Evolutionary conservation across 2,888 invertebrate genomes (phyloP).

Genomic region (Brenthis hecate): DNA sequence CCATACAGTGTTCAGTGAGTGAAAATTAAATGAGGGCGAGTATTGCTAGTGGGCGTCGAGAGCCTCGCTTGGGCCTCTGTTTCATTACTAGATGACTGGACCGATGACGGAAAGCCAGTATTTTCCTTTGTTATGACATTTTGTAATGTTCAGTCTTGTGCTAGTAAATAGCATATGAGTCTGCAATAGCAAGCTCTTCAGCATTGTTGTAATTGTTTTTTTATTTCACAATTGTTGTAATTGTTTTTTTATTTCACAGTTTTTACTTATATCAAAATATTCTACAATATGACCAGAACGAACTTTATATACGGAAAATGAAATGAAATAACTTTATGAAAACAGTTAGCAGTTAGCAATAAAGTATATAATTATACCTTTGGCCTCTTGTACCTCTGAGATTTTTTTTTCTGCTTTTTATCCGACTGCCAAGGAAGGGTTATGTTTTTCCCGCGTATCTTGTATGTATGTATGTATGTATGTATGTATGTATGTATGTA

Average conservation of each 20-base stretch:
- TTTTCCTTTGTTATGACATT: constrained; percentile 63
- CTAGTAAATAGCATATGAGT: constrained; percentile 30
- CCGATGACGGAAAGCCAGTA: constrained; percentile 59
- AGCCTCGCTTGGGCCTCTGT: constrained; percentile 53
- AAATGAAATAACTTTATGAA: too few species aligned
- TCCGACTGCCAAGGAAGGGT: too few species aligned
- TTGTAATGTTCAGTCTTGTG: constrained; percentile 34
- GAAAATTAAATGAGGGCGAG: constrained; percentile 56
- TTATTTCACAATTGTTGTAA: background rate
- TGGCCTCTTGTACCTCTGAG: too few species aligned
- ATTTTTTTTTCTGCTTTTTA: too few species aligned
- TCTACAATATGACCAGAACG: background rate
- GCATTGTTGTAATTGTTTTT: background rate
- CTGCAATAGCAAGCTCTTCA: constrained; percentile 26
- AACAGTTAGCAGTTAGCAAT: too few species aligned
- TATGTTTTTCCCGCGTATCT: too few species aligned
- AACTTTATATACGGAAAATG: too few species aligned
- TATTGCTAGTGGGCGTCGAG: constrained; percentile 43
- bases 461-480: too few species aligned
- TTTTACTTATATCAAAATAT: background rate
- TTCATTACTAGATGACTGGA: constrained; percentile 74
- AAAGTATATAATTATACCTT: too few species aligned
- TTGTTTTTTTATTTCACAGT: background rate
- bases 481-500: too few species aligned
- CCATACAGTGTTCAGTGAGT: constrained; percentile 51